phyloP scores from a whole-genome alignment of 1,140 invertebrate species.

The Streblospio benedicti region DNA sequence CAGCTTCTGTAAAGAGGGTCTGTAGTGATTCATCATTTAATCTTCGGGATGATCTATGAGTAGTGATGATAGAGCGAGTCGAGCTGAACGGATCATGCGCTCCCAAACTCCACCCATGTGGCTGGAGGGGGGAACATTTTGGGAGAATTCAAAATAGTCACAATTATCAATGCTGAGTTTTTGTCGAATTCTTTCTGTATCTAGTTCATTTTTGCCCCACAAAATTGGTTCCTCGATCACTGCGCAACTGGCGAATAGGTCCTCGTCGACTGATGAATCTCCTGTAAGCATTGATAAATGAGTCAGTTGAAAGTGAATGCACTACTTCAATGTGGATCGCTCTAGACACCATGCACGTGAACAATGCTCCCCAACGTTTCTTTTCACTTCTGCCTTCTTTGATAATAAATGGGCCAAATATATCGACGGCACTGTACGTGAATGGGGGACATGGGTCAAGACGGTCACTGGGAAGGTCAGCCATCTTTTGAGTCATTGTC shows the following conservation, averaged over 20 bases:
- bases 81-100: conserved; percentile 23
- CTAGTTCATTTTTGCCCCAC: conserved; percentile 11
- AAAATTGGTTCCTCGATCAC: conserved; percentile 27
- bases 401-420: conserved; percentile 23
- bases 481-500: conserved; percentile 20
- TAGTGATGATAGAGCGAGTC: conserved; percentile 23
- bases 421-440: conserved; percentile 20
- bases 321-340: conserved; percentile 23
- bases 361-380: conserved; percentile 17
- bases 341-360: conserved; percentile 20
- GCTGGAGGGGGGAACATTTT: conserved; percentile 13
- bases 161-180: no score
- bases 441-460: conserved; percentile 18
- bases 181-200: not conserved
- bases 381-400: conserved; percentile 22
- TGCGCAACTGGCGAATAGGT: conserved; percentile 11
- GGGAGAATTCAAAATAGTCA: conserved; percentile 7
- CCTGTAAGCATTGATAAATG: conserved; percentile 25
- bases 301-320: conserved; percentile 19
- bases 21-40: conserved; percentile 10
- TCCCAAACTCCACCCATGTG: conserved; percentile 23
- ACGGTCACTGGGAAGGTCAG: conserved; percentile 22
- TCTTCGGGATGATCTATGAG: not conserved
- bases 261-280: conserved; percentile 20
- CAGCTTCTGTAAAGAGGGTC: conserved; percentile 23